These are phyloP conservation scores for Sanderia malayensis DNA, from an alignment of 30 jellyfish, hydroid and myxozoan genomes.

Conservation along the genomic window DNA sequence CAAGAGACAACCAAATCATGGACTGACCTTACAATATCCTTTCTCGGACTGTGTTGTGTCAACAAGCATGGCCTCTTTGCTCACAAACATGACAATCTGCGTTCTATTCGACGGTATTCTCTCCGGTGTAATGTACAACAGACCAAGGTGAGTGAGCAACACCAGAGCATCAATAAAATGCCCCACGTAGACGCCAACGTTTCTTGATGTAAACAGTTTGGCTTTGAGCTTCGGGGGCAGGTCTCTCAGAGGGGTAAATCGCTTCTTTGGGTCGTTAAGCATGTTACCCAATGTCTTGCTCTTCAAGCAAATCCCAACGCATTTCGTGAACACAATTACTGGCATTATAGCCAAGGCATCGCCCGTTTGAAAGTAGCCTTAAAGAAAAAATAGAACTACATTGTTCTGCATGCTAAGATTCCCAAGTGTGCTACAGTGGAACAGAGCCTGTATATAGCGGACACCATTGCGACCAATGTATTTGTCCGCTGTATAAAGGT, in stretches of 20 bases:
- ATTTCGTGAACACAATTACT: conserved; percentile 40
- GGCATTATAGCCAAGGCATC: conserved; percentile 89
- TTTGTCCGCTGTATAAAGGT: too few species aligned
- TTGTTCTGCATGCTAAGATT: too few species aligned
- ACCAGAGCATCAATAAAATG: conserved; percentile 50
- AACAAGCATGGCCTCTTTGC: conserved; percentile 62
- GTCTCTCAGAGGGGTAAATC: conserved; percentile 63
- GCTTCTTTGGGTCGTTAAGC: conserved; percentile 66
- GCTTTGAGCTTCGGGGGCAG: conserved; percentile 77
- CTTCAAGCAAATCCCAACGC: conserved; percentile 51
- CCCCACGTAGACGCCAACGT: conserved; percentile 21
- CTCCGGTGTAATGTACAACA: conserved; percentile 54
- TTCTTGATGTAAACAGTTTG: conserved; percentile 28
- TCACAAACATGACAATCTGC: conserved; percentile 51
- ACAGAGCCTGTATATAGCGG: too few species aligned
- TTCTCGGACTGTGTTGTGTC: conserved; percentile 77
- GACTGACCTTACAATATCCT: conserved; percentile 59
- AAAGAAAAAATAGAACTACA: background rate
- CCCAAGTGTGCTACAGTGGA: too few species aligned
- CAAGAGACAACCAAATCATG: background rate
- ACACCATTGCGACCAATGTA: too few species aligned
- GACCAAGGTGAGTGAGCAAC: conserved; percentile 79
- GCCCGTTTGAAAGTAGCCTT: conserved; percentile 81
- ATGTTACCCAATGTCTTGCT: conserved; percentile 68
- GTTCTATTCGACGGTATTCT: conserved; percentile 60